Conservation (phyloP, 2,797 vertebrate species). For the Hoplostethus mediterraneus region DNA sequence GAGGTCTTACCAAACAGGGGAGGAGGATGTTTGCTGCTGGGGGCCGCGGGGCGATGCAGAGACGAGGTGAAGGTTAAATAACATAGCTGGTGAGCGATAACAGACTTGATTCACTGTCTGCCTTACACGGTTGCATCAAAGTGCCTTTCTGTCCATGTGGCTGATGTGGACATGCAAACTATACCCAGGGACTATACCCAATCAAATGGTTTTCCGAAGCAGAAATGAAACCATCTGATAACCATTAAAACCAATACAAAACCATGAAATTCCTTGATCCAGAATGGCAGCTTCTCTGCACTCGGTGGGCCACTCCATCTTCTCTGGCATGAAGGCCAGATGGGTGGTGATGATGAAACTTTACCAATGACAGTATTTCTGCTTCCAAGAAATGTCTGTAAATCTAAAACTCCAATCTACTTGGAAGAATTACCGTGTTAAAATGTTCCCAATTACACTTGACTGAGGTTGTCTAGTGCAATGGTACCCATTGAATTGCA, state of each 20-base stretch:
- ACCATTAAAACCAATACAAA: background rate
- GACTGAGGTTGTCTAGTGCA: background rate
- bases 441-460: background rate
- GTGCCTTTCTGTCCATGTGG: conserved; percentile 2
- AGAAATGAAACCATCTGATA: background rate
- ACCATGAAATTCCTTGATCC: background rate
- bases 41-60: conserved; percentile 39
- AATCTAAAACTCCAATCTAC: background rate
- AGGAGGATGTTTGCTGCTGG: conserved; percentile 51
- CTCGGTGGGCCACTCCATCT: background rate
- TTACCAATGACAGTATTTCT: no score
- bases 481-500: background rate
- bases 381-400: background rate
- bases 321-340: background rate
- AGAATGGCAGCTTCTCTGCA: background rate
- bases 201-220: background rate
- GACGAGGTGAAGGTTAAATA: conserved; percentile 48
- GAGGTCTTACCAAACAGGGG: conserved; percentile 38
- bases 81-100: conserved; percentile 42
- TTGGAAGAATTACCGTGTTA: background rate
- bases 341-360: background rate
- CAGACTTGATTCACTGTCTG: conserved; percentile 33
- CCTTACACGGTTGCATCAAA: conserved; percentile 8
- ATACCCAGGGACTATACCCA: no score
- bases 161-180: background rate